phyloP scores from a whole-genome alignment of 2,113 vertebrate species.

The Otolemur garnettii region DNA sequence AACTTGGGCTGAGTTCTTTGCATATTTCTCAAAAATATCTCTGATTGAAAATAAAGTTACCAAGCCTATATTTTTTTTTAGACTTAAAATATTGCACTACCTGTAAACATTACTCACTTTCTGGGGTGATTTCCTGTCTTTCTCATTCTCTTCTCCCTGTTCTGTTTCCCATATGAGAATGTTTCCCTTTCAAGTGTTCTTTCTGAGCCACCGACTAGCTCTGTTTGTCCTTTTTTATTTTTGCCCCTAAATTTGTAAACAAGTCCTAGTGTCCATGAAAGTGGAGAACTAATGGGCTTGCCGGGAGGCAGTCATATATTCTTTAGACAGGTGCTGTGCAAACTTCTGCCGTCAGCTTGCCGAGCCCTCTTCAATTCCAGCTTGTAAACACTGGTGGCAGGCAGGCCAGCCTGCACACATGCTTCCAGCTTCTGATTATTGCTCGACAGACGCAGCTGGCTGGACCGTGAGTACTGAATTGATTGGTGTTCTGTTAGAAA shows the following conservation, averaged over 20 bases:
- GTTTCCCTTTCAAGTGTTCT: conserved; percentile 42
- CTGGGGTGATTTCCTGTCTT: neutral
- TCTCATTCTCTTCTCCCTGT: neutral
- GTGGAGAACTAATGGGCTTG: neutral
- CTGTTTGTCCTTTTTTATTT: conserved; percentile 49
- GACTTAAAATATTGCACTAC: neutral
- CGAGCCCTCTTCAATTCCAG: neutral
- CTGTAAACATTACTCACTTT: neutral
- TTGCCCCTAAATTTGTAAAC: conserved; percentile 36
- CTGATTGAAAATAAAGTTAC: neutral
- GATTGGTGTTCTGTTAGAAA: conserved; percentile 2
- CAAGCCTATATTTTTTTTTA: neutral
- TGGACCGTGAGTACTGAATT: neutral
- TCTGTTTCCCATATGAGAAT: neutral
- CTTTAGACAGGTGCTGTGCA: neutral
- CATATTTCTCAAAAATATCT: neutral
- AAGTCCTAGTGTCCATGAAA: neutral
- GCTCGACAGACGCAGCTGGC: neutral
- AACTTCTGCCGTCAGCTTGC: neutral
- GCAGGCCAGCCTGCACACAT: neutral
- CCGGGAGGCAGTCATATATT: neutral
- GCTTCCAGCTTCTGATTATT: neutral
- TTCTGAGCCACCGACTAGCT: conserved; percentile 39
- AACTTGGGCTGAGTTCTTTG: neutral
- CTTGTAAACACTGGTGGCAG: neutral